Percentiles rank a stretch among this genome's conserved stretches.
These are phyloP conservation scores for Dasysyrphus tricinctus DNA, from an alignment of 2,888 invertebrate genomes.

Conservation along the genomic window DNA sequence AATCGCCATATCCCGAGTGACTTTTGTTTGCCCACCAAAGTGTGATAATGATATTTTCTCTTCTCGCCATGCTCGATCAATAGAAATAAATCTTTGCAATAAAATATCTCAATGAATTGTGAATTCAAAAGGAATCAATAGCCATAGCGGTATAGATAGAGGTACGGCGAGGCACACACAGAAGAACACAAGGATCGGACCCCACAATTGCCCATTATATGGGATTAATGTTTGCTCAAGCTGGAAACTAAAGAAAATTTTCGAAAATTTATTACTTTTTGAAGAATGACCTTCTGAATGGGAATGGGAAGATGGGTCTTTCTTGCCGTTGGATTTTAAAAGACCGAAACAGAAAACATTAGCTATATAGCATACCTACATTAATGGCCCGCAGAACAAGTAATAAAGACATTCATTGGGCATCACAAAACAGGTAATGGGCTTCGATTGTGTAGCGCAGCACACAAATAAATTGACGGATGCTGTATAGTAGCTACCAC, in stretches of 20 bases:
- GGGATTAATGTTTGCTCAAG: conserved; percentile 68
- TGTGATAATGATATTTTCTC: conserved; percentile 60
- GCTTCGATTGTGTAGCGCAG: conserved; percentile 44
- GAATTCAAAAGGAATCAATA: conserved; percentile 46
- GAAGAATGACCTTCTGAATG: conserved; percentile 53
- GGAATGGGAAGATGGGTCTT: neutral
- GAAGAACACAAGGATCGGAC: conserved; percentile 53
- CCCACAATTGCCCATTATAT: conserved; percentile 74
- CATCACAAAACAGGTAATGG: conserved; percentile 60
- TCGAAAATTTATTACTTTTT: conserved; percentile 66
- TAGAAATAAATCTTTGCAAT: conserved; percentile 71
- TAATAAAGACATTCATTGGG: conserved; percentile 72
- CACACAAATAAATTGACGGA: conserved; percentile 34
- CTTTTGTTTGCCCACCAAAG: conserved; percentile 67
- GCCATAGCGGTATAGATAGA: neutral
- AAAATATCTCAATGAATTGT: conserved; percentile 68
- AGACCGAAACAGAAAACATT: conserved; percentile 40
- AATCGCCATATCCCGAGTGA: conserved; percentile 8
- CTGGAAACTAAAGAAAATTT: conserved; percentile 53
- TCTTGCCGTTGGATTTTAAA: conserved; percentile 13
- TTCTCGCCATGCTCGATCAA: conserved; percentile 7
- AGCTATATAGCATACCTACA: neutral
- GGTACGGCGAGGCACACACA: neutral
- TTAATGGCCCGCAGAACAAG: conserved; percentile 72
- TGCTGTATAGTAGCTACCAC: conserved; percentile 28